Base-by-base conservation (phyloP, 2,113 vertebrate species). In the Syngnathoides biaculeatus region DNA sequence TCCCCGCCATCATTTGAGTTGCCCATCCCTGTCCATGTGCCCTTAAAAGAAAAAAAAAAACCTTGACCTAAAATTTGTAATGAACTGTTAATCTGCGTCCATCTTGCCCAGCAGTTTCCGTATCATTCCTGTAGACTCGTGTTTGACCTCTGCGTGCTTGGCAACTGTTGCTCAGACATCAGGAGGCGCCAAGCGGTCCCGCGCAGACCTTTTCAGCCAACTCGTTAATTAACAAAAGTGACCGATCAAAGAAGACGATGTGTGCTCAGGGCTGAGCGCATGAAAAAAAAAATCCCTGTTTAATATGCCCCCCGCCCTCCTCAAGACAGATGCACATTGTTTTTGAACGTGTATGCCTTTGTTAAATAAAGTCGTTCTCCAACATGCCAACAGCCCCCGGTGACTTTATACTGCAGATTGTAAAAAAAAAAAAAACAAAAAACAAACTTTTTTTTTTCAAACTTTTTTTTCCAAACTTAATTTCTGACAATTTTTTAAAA, bases 171-270 rank as follows among this genome's bases (percentile, higher is more conserved):
- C 22, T 62, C 8, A 8, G 60, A 42, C 60, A 26, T 62, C 60
- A 26, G 22, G 40, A 62, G 22, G 39, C 60, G 60, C 60, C 60
- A 62, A 42, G 13, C 27, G 26, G 55, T n/a, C 48, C 48, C 22
- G 43, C 39, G 1, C 22, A 62, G 60, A 62, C 60, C 60, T 62
- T 62, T 62, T 62, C 40, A 62, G 14, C 59, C 59, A 13, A 62
- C 59, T 62, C 59, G 59, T 62, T 62, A 62, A 62, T 62, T 62
- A 62, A 62, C 59, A 62, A 62, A 62, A 42, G n/a, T 62, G 60
- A 62, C 40, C 40, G 40, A 62, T 62, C 60, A 43, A 43, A 43
- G 60, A 17, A 43, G 14, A 62, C 60, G 60, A 62, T 62, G 60
- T 62, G 60, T 62, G 60, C 60, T 26, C 60, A 43, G 13, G 22